phyloP scores from a whole-genome alignment of 2,113 vertebrate genomes.

The Petrocephalus microphthalmus region DNA sequence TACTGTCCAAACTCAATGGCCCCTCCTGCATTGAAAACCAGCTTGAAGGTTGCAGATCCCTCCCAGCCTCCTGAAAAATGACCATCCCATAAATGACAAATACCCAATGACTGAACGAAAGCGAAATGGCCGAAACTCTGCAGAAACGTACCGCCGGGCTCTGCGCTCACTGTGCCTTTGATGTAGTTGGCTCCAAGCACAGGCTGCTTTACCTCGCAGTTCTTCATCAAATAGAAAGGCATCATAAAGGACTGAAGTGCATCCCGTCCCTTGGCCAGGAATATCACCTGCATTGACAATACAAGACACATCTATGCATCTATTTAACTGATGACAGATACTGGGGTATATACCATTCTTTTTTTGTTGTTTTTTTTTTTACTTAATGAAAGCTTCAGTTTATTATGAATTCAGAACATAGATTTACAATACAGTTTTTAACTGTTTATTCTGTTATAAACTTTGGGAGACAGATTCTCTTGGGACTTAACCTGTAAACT shows the following conservation, averaged over 20 bases:
- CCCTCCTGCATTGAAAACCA: constrained; percentile 80
- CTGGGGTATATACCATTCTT: not conserved
- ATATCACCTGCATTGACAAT: constrained; percentile 75
- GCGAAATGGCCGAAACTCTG: not conserved
- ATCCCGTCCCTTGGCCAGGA: constrained; percentile 83
- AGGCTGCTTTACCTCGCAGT: constrained; percentile 93
- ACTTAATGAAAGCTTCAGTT: not conserved
- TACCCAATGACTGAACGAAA: not conserved
- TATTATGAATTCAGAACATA: not conserved
- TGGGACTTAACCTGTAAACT: not conserved
- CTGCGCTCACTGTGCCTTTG: constrained; percentile 78
- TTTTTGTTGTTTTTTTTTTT: not conserved
- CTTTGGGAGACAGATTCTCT: not conserved
- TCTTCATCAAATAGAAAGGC: constrained; percentile 94
- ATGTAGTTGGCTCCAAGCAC: constrained; percentile 94
- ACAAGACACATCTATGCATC: not conserved
- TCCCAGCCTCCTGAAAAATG: constrained; percentile 83
- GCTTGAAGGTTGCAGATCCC: constrained; percentile 74
- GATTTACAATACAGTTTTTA: not conserved
- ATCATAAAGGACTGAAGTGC: constrained; percentile 90
- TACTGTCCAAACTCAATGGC: constrained; percentile 93
- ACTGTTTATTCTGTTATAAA: not conserved
- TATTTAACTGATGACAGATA: not conserved
- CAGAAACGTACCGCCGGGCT: constrained; percentile 73
- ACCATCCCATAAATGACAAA: not conserved